These are phyloP conservation scores for Oreochromis grahami DNA, from an alignment of 2,797 vertebrate species.

Conservation along the genomic window DNA sequence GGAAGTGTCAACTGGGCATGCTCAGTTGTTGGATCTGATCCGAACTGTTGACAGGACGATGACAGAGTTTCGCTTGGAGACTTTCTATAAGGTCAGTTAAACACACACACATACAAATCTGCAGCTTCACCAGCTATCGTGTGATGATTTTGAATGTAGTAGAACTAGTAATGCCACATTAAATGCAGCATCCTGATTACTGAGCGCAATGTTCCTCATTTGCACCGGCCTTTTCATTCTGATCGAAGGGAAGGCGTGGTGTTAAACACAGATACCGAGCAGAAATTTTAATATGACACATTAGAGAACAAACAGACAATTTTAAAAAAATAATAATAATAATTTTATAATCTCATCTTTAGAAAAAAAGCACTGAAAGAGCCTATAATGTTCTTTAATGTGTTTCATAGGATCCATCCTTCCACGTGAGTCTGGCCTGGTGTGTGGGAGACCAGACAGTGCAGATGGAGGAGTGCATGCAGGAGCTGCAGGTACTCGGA, in stretches of 20 bases:
- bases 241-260: accelerated
- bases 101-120: background rate
- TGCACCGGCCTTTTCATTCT: background rate
- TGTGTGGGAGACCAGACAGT: constrained; percentile 81
- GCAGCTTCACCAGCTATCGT: accelerated
- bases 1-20: constrained; percentile 76
- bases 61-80: constrained; percentile 83
- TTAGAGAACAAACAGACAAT: background rate
- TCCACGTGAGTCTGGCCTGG: constrained; percentile 95
- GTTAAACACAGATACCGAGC: background rate
- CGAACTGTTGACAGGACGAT: constrained; percentile 81
- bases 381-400: background rate
- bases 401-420: constrained; percentile 85
- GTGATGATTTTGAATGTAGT: accelerated
- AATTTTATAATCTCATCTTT: background rate
- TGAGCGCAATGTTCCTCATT: background rate
- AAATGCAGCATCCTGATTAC: background rate
- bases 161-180: background rate
- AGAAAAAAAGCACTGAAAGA: background rate
- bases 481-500: constrained; percentile 83
- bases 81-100: constrained; percentile 82
- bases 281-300: background rate
- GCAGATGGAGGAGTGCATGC: constrained; percentile 71
- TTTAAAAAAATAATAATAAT: accelerated
- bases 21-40: constrained; percentile 81